phyloP scores from a whole-genome alignment of 2,797 vertebrate species.

The Schizothorax lantsangensis region DNA sequence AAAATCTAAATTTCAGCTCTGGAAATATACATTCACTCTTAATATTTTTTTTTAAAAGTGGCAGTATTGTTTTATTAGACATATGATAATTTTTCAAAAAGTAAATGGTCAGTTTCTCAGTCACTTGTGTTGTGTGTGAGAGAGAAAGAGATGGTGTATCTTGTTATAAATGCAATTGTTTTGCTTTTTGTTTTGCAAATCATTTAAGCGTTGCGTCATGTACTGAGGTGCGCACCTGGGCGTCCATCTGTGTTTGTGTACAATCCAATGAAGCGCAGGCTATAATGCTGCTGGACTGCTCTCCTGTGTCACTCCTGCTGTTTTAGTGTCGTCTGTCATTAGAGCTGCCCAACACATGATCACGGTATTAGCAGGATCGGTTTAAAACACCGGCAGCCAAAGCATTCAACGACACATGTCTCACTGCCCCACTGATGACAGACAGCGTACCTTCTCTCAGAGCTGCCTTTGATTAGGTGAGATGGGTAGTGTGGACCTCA shows the following conservation, averaged over 20 bases:
- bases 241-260: constrained; percentile 15
- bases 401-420: constrained; percentile 63
- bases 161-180: neutral
- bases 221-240: constrained; percentile 43
- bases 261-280: constrained; percentile 25
- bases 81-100: neutral
- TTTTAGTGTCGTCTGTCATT: constrained; percentile 75
- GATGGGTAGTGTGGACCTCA: constrained; percentile 56
- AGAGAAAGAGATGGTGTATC: neutral
- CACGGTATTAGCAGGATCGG: constrained; percentile 66
- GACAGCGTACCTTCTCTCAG: constrained; percentile 71
- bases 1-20: neutral
- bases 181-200: too few species aligned
- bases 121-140: neutral
- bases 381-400: constrained; percentile 71
- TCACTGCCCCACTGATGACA: constrained; percentile 69
- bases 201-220: constrained; percentile 62
- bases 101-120: neutral
- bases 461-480: constrained; percentile 74
- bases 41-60: too few species aligned
- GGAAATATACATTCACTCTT: neutral
- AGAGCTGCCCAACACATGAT: constrained; percentile 68
- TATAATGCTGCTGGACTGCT: constrained; percentile 67
- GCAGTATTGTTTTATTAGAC: neutral
- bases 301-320: constrained; percentile 57